Conservation (phyloP, 2,888 invertebrate species). For the Stenodema calcarata region DNA sequence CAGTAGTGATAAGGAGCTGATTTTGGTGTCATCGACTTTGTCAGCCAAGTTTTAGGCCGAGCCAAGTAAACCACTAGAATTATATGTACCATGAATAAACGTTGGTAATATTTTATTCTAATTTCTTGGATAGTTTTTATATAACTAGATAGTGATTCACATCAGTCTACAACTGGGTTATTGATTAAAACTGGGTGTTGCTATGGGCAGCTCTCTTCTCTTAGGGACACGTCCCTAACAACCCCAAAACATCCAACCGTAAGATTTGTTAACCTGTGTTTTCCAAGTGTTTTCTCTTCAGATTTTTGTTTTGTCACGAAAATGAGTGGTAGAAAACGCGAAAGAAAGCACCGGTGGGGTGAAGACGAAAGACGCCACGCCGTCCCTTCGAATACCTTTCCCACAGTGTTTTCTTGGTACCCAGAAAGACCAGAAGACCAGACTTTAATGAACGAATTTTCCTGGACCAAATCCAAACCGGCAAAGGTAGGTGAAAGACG, state of each 20-base stretch:
- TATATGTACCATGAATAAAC: no score
- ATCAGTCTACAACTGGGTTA: not conserved
- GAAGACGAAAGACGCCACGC: not conserved
- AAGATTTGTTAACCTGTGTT: not conserved
- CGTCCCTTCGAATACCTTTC: not conserved
- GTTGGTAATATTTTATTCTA: no score
- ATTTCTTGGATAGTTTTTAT: no score
- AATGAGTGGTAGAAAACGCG: not conserved
- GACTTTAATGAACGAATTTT: not conserved
- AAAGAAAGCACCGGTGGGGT: not conserved
- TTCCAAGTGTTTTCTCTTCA: no score
- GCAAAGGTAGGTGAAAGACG: no score
- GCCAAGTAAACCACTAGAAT: no score
- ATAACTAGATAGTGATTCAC: no score
- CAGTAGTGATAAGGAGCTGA: no score
- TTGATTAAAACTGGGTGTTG: not conserved
- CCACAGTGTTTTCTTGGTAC: conserved; percentile 17
- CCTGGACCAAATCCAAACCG: conserved; percentile 16
- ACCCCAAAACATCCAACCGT: not conserved
- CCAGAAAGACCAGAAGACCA: not conserved
- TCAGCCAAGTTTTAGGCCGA: no score
- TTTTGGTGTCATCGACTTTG: no score
- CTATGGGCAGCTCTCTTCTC: not conserved
- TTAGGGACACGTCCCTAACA: not conserved
- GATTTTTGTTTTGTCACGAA: not conserved